Base-by-base conservation (phyloP, 2,797 vertebrate species). In the Takifugu rubripes region DNA sequence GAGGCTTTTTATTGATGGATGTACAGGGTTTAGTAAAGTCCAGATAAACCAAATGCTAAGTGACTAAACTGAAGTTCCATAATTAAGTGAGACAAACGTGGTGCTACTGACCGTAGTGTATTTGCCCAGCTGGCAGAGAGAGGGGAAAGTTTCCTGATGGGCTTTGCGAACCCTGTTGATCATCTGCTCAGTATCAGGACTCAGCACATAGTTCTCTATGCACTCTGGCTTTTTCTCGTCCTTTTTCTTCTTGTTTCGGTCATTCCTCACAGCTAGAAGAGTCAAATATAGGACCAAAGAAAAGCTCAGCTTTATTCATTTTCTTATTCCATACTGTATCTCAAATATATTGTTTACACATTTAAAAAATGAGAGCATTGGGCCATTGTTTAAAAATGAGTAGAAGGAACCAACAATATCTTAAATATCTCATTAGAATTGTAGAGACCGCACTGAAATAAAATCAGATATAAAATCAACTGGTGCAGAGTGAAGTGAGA, bases 181-280 rank as follows among this genome's bases (percentile, higher is more conserved):
- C 84, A 99, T 96, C 87, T 93, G 92, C 85, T 97, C 96, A 0
- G 96, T 98, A 87, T 98, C 97, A 0, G 95, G 91, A 2, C 93
- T 97, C 85, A 99, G 83, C 45, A 93, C 90, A 71, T 94, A 94
- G 90, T 91, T 97, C 92, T 98, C 96, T 0, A 93, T 92, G 74
- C 94, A 94, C 88, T 98, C 96, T 1, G 92, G 89, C 84, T 98
- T 98, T 75, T 96, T 95, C 24, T 88, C 90, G 1, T 99, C 97
- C 83, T 99, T 98, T 84, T 99, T 99, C 91, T 99, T 99, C 88
- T 99, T 99, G 88, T 99, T 99, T 60, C 96, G 88, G 88, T 99
- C 96, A 0, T 98, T 99, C 74, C 96, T 93, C 85, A 99, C 96
- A 2, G 97, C 96, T 99, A 72, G 48, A 65, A 24, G 46, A 44